phyloP scores from a whole-genome alignment of 2,797 vertebrate species.

The Chaetodon trifasciatus region DNA sequence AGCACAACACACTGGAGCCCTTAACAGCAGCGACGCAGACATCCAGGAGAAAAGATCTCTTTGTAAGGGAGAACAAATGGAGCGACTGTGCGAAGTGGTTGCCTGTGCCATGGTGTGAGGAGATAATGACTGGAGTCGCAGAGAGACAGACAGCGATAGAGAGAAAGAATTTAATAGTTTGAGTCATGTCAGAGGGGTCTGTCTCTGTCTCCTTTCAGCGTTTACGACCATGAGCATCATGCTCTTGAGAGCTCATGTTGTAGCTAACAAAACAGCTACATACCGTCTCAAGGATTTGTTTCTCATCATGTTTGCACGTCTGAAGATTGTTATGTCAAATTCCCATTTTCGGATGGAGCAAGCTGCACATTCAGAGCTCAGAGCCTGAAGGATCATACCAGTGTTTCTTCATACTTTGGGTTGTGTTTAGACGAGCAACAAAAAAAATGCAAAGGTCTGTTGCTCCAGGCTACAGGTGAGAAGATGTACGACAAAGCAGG shows the following conservation, averaged over 20 bases:
- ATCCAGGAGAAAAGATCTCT: slow-evolving; percentile 61
- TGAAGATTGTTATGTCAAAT: neutral
- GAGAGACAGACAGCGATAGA: slow-evolving; percentile 34
- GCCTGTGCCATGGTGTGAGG: slow-evolving; percentile 59
- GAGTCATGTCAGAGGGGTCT: slow-evolving; percentile 54
- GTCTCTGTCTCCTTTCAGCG: slow-evolving; percentile 11
- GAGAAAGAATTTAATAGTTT: slow-evolving; percentile 41
- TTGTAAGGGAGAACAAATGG: slow-evolving; percentile 75
- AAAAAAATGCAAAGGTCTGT: too few species aligned
- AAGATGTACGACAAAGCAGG: neutral
- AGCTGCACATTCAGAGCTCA: neutral
- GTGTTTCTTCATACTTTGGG: neutral
- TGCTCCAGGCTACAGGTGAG: neutral
- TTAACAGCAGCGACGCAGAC: slow-evolving; percentile 51
- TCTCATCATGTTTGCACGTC: neutral
- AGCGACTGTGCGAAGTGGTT: slow-evolving; percentile 60
- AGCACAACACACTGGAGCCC: slow-evolving; percentile 33
- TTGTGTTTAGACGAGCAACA: neutral
- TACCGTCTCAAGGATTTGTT: neutral
- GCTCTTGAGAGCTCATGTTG: slow-evolving; percentile 14
- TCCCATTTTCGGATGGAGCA: neutral
- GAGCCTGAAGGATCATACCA: neutral
- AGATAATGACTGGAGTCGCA: slow-evolving; percentile 64
- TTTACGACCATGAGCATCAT: slow-evolving; percentile 23
- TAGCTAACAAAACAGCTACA: slow-evolving; percentile 6